Conservation (phyloP, 2,797 vertebrate genomes). For the Girardinus metallicus region DNA sequence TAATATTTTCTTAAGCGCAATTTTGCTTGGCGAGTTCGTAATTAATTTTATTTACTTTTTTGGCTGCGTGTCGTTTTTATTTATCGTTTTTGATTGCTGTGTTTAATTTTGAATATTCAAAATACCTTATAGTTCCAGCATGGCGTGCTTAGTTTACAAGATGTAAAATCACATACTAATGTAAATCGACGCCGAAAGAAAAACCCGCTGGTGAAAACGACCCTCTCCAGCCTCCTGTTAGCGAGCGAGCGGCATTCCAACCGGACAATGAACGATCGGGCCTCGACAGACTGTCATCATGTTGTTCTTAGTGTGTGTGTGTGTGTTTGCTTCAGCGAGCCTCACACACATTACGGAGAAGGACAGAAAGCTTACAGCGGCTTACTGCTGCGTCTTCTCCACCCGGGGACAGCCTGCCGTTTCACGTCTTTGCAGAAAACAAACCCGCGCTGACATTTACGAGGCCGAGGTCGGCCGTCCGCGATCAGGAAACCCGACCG, state of each 20-base stretch:
- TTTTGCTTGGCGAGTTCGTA: too few species aligned
- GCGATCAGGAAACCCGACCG: conserved; percentile 57
- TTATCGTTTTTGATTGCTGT: too few species aligned
- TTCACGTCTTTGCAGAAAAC: conserved; percentile 80
- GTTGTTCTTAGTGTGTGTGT: neutral
- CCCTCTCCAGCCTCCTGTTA: neutral
- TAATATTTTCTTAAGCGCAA: too few species aligned
- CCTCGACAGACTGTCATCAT: neutral
- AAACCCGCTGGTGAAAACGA: neutral
- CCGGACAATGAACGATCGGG: neutral
- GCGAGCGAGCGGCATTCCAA: neutral
- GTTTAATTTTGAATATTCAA: too few species aligned
- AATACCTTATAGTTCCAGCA: too few species aligned
- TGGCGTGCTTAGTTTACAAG: neutral
- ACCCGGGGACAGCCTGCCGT: conserved; percentile 50
- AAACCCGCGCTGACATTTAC: conserved; percentile 81
- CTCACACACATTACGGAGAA: conserved; percentile 25
- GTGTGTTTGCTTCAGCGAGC: neutral
- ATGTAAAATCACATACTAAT: neutral
- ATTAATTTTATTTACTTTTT: too few species aligned
- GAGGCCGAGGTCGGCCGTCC: conserved; percentile 50
- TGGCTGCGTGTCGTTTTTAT: too few species aligned
- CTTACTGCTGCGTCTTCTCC: conserved; percentile 41
- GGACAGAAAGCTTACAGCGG: conserved; percentile 66
- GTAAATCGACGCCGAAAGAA: neutral